Evolutionary conservation across 2,113 vertebrate genomes (phyloP).

Genomic region (Pavo muticus): DNA sequence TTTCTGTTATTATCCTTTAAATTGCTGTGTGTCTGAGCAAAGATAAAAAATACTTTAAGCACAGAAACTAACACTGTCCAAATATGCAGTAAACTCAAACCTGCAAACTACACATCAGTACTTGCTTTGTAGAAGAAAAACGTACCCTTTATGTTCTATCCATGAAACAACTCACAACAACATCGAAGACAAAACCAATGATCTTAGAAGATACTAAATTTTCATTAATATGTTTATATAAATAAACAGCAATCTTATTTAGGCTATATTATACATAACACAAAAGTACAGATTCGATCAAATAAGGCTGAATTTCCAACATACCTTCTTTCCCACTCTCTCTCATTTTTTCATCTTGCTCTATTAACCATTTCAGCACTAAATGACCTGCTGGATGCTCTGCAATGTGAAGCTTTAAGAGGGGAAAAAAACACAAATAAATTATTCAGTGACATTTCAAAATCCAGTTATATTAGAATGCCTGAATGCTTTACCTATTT

Average conservation of each 20-base stretch:
- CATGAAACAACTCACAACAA: background rate
- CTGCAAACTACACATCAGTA: background rate
- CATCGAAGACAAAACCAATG: background rate
- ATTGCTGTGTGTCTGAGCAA: background rate
- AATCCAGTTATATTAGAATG: background rate
- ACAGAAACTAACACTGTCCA: background rate
- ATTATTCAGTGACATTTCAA: background rate
- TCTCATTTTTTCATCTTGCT: slow-evolving; percentile 88
- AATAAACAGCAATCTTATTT: background rate
- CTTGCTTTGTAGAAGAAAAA: background rate
- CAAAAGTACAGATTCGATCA: background rate
- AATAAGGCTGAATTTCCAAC: background rate
- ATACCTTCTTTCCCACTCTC: slow-evolving; percentile 86
- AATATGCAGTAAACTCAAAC: background rate
- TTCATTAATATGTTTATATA: background rate
- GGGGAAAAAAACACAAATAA: background rate
- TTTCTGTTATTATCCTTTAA: background rate
- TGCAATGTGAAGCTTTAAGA: slow-evolving; percentile 89
- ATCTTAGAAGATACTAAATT: background rate
- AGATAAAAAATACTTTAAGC: background rate
- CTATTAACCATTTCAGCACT: slow-evolving; percentile 95
- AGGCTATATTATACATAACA: background rate
- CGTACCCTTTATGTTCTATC: background rate
- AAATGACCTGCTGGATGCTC: slow-evolving; percentile 96
- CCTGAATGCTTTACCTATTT: background rate